Conservation (phyloP, 2,888 invertebrate genomes). For the Steinernema scapterisci region DNA sequence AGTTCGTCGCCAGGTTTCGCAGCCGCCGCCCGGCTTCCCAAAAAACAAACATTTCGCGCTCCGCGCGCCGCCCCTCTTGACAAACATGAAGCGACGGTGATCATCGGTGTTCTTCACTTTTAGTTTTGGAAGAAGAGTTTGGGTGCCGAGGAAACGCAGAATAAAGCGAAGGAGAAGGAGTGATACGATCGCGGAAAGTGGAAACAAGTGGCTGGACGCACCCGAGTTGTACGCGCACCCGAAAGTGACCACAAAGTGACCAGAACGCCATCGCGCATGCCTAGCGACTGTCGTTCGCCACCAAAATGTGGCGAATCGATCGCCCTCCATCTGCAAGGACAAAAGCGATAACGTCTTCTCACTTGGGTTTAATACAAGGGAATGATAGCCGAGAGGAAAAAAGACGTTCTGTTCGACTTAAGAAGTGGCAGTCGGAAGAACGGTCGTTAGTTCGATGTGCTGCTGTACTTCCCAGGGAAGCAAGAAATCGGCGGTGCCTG, state of each 20-base stretch:
- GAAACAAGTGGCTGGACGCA: neutral
- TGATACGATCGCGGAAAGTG: neutral
- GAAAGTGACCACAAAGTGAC: neutral
- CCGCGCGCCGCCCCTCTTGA: neutral
- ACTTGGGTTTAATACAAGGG: neutral
- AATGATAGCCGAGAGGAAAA: no score
- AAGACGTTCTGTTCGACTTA: no score
- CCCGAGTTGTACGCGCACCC: neutral
- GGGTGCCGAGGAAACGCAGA: no score
- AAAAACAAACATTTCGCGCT: conserved; percentile 25
- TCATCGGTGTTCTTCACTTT: neutral
- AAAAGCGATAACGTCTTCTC: neutral
- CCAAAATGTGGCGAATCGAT: neutral
- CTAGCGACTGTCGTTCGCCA: neutral
- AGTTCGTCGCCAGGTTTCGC: neutral
- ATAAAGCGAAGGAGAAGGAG: neutral
- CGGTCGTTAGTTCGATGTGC: no score
- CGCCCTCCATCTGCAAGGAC: neutral
- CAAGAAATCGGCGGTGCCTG: no score
- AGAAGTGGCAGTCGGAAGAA: no score
- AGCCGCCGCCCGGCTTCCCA: neutral
- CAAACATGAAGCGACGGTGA: neutral
- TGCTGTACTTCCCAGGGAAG: no score
- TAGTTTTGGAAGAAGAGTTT: no score
- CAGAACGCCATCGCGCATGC: neutral